phyloP scores from a whole-genome alignment of 2,113 vertebrate genomes.

The Hepsetus odoe region DNA sequence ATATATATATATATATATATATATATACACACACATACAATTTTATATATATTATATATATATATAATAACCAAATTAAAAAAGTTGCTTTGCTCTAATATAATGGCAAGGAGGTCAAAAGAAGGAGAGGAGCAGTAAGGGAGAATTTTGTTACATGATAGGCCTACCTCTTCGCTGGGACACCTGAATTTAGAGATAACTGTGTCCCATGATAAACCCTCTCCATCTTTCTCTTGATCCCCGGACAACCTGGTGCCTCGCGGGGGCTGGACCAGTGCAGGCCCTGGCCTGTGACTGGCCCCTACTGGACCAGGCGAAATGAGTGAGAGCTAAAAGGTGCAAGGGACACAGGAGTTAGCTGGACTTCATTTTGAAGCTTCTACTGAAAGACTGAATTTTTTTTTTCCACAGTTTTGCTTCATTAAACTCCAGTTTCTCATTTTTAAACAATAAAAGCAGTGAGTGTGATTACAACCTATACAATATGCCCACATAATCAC shows the following conservation, averaged over 20 bases:
- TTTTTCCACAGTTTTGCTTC: conserved; percentile 56
- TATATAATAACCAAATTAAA: background rate
- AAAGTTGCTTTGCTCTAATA: conserved; percentile 1
- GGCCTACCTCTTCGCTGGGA: conserved; percentile 71
- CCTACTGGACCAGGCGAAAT: conserved; percentile 64
- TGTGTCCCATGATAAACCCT: conserved; percentile 69
- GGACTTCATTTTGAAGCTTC: background rate
- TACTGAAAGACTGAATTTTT: background rate
- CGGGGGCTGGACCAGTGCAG: conserved; percentile 13
- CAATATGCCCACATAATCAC: background rate
- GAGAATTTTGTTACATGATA: conserved; percentile 56
- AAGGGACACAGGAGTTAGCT: conserved; percentile 72
- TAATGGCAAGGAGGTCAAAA: conserved; percentile 31
- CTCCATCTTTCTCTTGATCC: conserved; percentile 63
- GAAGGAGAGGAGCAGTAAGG: conserved; percentile 52
- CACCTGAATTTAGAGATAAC: conserved; percentile 63
- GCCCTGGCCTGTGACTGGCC: background rate
- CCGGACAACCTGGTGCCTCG: conserved; percentile 60
- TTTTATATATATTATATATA: no score
- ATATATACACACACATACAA: no score
- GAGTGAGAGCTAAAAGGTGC: conserved; percentile 74
- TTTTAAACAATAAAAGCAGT: background rate
- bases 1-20: no score
- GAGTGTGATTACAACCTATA: no score
- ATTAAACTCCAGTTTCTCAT: background rate